Evolutionary conservation across 2,113 vertebrate genomes (phyloP).

Genomic region (Rhabdornis inornatus): DNA sequence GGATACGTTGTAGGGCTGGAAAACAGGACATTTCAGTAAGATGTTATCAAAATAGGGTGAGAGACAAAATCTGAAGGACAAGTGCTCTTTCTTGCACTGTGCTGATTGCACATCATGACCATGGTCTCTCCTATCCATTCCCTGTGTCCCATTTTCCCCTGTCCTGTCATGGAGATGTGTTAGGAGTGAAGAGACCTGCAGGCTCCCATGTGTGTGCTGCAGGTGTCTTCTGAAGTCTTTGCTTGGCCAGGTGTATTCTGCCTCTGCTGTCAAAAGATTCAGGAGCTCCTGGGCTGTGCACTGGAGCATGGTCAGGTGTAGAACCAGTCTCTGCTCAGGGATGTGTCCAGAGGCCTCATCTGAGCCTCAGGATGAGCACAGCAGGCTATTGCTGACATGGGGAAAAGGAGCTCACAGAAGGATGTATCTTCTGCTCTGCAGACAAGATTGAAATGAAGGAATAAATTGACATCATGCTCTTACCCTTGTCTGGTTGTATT

Average conservation of each 20-base stretch:
- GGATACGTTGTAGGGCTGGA: not conserved
- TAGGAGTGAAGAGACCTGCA: not conserved
- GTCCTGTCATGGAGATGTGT: not conserved
- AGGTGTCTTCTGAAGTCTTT: not conserved
- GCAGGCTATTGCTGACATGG: not conserved
- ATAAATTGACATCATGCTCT: not conserved
- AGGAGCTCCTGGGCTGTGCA: not conserved
- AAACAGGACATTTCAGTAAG: not conserved
- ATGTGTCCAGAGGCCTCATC: not conserved
- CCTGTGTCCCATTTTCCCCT: not conserved
- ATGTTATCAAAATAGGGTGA: not conserved
- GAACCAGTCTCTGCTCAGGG: not conserved
- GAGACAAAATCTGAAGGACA: not conserved
- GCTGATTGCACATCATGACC: not conserved
- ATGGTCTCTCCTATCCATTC: accelerated
- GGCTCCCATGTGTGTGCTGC: not conserved
- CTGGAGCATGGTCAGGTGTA: not conserved
- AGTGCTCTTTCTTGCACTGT: not conserved
- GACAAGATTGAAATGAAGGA: not conserved
- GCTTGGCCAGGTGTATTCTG: not conserved
- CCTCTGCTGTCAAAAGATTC: not conserved
- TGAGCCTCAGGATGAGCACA: not conserved
- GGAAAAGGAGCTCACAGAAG: not conserved
- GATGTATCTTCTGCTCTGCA: not conserved
- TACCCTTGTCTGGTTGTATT: not conserved